Base-by-base conservation (phyloP, 2,113 vertebrate genomes). In the Mionectes macconnelli region DNA sequence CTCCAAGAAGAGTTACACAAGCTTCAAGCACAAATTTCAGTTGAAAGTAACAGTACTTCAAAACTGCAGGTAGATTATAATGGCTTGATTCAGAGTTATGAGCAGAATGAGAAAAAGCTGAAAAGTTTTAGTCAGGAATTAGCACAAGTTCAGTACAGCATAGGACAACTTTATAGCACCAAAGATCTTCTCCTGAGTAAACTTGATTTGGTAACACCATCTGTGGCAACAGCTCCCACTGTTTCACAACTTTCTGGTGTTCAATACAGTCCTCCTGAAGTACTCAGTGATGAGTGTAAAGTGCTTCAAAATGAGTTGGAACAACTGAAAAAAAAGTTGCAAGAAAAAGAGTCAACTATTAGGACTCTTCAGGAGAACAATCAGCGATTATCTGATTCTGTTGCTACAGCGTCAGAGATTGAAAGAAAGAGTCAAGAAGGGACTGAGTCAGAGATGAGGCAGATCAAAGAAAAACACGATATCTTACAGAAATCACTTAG, bases 351-450 rank as follows among this genome's bases (percentile, higher is more conserved):
- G 27, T 93, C 93, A 14, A 88, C 95, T 6, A 99, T 99, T 78
- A 97, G 94, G 93, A 99, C 99, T 16, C 98, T 99, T 37, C 99
- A 99, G 95, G 99, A 99, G 96, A 99, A 99, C 91, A 99, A 99
- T 92, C 98, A 98, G 62, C 97, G 98, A 5, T 96, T 99, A 70
- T 98, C 98, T 8, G 98, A 99, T 97, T 99, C 99, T 5, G 44
- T 98, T 5, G 98, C 98, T 5, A 97, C 97, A 15, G 97, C 97
- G 39, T 98, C 99, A 3, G 99, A 98, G 72, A 95, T 96, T 3
- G 99, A 98, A 87, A 98, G 98, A 69, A 98, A 97, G 69, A 97
- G 90, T 74, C 98, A 98, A 2, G 96, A 97, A 55, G 98, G 93
- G 45, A 64, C 93, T 5, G 98, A 97, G 3, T 98, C 98, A 64